Percentiles rank a stretch among this genome's conserved stretches.
Evolutionary conservation across 2,797 vertebrate genomes (phyloP).

Genomic region (Valencia hispanica): DNA sequence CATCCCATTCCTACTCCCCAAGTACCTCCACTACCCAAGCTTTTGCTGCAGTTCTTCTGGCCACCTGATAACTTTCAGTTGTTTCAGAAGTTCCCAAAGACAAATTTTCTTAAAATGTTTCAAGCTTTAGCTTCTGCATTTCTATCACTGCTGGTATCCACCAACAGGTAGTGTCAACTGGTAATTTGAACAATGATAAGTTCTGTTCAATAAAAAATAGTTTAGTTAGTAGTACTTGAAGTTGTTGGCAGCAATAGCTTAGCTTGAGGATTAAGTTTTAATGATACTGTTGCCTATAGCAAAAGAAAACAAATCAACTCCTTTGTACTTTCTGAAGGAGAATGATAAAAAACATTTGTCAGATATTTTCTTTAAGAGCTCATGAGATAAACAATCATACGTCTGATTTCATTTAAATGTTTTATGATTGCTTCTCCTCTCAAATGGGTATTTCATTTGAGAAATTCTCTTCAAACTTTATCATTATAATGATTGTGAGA

Average conservation of each 20-base stretch:
- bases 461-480: slow-evolving; percentile 11
- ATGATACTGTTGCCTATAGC: background rate
- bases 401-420: background rate
- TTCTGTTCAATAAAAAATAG: too few relatives aligned
- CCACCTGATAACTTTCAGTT: background rate
- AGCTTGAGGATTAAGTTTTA: background rate
- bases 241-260: background rate
- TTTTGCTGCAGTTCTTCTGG: background rate
- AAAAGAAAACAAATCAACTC: background rate
- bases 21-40: too few relatives aligned
- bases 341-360: background rate
- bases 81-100: background rate
- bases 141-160: background rate
- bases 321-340: background rate
- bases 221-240: background rate
- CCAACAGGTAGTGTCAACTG: background rate
- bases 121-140: background rate
- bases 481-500: background rate
- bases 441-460: background rate
- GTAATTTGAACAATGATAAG: background rate
- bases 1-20: too few relatives aligned
- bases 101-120: background rate
- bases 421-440: background rate
- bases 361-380: background rate
- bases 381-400: background rate